Evolutionary conservation across 2,797 vertebrate genomes (phyloP).

Genomic region (Centroberyx gerrardi): DNA sequence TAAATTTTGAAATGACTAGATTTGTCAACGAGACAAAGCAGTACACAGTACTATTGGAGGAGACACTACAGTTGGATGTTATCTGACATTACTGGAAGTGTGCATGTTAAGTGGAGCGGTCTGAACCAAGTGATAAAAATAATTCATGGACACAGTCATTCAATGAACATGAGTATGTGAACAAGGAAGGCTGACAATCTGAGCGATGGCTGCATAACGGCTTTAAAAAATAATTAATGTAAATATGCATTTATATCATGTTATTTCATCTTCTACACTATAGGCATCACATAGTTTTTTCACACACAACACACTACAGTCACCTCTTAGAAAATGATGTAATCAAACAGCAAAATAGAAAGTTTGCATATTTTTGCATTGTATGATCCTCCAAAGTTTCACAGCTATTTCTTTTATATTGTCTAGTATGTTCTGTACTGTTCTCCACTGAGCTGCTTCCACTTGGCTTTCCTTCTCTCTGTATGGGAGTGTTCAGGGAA

Average conservation of each 20-base stretch:
- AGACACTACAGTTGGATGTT: conserved; percentile 63
- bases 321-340: conserved; percentile 85
- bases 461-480: conserved; percentile 50
- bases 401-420: conserved; percentile 80
- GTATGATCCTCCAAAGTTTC: conserved; percentile 85
- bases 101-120: conserved; percentile 57
- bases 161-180: conserved; percentile 63
- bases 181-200: conserved; percentile 66
- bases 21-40: conserved; percentile 69
- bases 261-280: conserved; percentile 79
- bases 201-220: conserved; percentile 80
- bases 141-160: conserved; percentile 69
- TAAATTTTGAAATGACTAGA: conserved; percentile 58
- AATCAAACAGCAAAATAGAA: conserved; percentile 87
- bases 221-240: conserved; percentile 82
- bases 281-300: conserved; percentile 75
- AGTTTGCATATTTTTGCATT: conserved; percentile 91
- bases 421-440: conserved; percentile 46
- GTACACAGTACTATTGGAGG: conserved; percentile 67
- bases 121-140: conserved; percentile 62
- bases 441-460: conserved; percentile 55
- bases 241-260: conserved; percentile 79
- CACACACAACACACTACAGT: conserved; percentile 81
- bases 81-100: conserved; percentile 61
- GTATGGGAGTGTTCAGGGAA: conserved; percentile 54